Evolutionary conservation across 2,113 vertebrate species (phyloP).

Genomic region (Furnarius figulus): DNA sequence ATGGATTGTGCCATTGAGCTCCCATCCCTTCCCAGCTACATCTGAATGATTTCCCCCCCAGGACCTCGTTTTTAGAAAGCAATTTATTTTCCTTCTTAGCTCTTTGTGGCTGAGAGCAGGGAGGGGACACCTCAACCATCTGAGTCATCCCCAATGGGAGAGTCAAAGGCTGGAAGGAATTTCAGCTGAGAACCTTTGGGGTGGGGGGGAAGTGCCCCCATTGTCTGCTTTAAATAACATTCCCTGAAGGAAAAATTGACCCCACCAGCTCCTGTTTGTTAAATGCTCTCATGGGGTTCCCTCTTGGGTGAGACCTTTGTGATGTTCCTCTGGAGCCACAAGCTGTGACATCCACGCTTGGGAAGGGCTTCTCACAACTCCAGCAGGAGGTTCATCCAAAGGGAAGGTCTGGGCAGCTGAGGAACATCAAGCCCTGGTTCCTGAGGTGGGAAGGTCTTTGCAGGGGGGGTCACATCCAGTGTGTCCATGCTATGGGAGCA

Average conservation of each 20-base stretch:
- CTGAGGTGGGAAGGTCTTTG: background rate
- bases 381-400: background rate
- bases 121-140: constrained; percentile 15
- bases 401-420: background rate
- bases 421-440: background rate
- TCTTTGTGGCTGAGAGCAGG: background rate
- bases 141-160: constrained; percentile 8
- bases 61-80: background rate
- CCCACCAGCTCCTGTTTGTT: background rate
- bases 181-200: background rate
- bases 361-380: background rate
- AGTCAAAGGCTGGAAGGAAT: background rate
- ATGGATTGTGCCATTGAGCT: background rate
- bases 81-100: background rate
- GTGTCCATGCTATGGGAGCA: background rate
- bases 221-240: background rate
- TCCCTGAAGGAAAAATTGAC: background rate
- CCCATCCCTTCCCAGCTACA: background rate
- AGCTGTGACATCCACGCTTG: background rate
- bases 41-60: background rate
- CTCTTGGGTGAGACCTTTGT: background rate
- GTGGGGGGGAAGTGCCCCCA: constrained; percentile 20
- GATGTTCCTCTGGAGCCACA: background rate
- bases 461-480: background rate
- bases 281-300: background rate